phyloP scores from a whole-genome alignment of 2,113 vertebrate species.

The Centropristis striata region DNA sequence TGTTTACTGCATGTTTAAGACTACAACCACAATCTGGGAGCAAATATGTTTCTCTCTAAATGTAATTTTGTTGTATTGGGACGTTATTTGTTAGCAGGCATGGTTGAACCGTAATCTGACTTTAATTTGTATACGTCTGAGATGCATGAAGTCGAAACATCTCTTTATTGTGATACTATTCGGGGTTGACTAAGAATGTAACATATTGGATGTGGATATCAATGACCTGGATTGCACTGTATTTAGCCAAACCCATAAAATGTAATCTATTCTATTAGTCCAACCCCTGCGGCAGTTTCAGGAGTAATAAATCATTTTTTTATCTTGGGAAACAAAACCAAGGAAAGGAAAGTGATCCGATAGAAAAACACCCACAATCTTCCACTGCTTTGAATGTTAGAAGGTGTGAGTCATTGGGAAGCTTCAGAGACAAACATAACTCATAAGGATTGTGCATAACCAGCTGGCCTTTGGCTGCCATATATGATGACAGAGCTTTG shows the following conservation, averaged over 20 bases:
- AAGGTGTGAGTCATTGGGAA: slow-evolving; percentile 56
- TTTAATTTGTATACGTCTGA: neutral
- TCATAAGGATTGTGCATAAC: slow-evolving; percentile 27
- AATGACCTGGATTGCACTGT: neutral
- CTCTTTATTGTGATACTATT: neutral
- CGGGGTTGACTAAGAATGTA: neutral
- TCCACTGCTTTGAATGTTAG: slow-evolving; percentile 50
- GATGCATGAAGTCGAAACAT: neutral
- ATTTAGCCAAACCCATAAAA: slow-evolving; percentile 6
- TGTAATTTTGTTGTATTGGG: too few species aligned
- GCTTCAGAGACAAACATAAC: slow-evolving; percentile 42
- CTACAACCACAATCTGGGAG: too few species aligned
- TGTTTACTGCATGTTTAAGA: too few species aligned
- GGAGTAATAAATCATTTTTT: slow-evolving; percentile 53
- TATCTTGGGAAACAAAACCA: slow-evolving; percentile 60
- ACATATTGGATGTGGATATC: neutral
- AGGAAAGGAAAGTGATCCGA: slow-evolving; percentile 60
- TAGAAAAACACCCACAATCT: slow-evolving; percentile 47
- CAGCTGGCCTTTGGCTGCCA: slow-evolving; percentile 31
- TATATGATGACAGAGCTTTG: slow-evolving; percentile 38
- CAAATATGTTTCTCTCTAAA: too few species aligned
- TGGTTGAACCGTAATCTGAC: neutral
- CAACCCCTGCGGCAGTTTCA: slow-evolving; percentile 33
- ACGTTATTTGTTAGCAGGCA: too few species aligned
- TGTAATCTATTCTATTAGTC: slow-evolving; percentile 34